phyloP scores from a whole-genome alignment of 1,140 invertebrate genomes.

The Caenorhabditis briggsae region DNA sequence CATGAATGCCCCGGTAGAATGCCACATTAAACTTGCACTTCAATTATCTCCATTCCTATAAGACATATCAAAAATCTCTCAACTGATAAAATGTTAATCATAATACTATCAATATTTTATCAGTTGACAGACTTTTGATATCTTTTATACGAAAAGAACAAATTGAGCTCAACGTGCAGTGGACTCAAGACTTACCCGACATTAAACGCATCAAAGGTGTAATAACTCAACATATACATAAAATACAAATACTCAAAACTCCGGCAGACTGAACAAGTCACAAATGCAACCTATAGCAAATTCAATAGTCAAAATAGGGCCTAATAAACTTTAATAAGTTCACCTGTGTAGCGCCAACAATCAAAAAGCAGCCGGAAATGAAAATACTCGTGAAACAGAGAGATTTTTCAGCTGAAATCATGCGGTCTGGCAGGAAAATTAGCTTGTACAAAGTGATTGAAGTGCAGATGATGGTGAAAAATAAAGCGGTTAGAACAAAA shows the following conservation, averaged over 20 bases:
- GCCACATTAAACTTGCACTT: too few species aligned
- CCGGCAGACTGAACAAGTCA: background rate
- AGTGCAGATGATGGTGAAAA: background rate
- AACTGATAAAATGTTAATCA: too few species aligned
- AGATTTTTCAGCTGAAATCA: background rate
- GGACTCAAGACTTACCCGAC: background rate
- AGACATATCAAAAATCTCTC: too few species aligned
- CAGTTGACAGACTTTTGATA: too few species aligned
- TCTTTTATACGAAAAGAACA: too few species aligned
- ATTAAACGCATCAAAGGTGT: background rate
- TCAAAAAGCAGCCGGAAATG: conserved; percentile 2
- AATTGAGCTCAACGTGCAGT: too few species aligned
- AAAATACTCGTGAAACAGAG: conserved; percentile 1
- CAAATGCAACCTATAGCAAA: background rate
- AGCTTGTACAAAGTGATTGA: background rate
- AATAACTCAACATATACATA: background rate
- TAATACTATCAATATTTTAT: too few species aligned
- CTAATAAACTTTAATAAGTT: background rate
- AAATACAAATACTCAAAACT: background rate
- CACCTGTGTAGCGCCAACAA: background rate
- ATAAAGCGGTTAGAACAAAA: background rate
- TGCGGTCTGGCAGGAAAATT: background rate
- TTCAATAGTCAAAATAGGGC: too few species aligned
- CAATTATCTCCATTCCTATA: too few species aligned
- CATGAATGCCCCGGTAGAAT: too few species aligned